A percentile compares a stretch with the other conserved stretches of the same genome.
Evolutionary conservation across 2,797 vertebrate species (phyloP).

Genomic region (Schizopygopsis malacanthus): DNA sequence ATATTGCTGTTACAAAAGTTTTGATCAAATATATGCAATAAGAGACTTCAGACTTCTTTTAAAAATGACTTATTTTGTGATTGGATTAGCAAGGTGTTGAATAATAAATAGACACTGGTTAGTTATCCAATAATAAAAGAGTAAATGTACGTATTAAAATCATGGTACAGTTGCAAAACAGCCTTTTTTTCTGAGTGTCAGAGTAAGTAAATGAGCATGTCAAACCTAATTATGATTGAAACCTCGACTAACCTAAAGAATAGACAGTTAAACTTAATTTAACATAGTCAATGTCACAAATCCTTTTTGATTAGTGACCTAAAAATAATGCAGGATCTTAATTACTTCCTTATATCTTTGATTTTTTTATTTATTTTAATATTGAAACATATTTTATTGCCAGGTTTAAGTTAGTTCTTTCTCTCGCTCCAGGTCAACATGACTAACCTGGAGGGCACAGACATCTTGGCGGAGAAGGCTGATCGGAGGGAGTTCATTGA

Average conservation of each 20-base stretch:
- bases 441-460: slow-evolving; percentile 95
- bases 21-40: not conserved
- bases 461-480: slow-evolving; percentile 97
- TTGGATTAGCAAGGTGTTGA: not conserved
- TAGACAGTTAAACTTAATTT: no score
- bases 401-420: not conserved
- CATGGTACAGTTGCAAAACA: not conserved
- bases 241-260: no score
- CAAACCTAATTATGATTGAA: not conserved
- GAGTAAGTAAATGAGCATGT: not conserved
- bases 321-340: not conserved
- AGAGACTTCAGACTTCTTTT: not conserved
- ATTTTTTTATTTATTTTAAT: not conserved
- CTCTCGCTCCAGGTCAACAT: slow-evolving; percentile 90
- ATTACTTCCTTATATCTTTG: not conserved
- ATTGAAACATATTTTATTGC: not conserved
- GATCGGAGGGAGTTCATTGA: slow-evolving; percentile 97
- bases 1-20: not conserved
- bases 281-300: no score
- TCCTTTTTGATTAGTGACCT: not conserved
- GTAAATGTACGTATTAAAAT: not conserved
- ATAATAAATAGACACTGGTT: not conserved
- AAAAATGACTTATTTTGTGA: not conserved
- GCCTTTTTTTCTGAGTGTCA: not conserved
- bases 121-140: not conserved